Percentiles rank a stretch among this genome's conserved stretches.
Conservation (phyloP, 1,140 invertebrate genomes). For the Drosophila pallidifrons region DNA sequence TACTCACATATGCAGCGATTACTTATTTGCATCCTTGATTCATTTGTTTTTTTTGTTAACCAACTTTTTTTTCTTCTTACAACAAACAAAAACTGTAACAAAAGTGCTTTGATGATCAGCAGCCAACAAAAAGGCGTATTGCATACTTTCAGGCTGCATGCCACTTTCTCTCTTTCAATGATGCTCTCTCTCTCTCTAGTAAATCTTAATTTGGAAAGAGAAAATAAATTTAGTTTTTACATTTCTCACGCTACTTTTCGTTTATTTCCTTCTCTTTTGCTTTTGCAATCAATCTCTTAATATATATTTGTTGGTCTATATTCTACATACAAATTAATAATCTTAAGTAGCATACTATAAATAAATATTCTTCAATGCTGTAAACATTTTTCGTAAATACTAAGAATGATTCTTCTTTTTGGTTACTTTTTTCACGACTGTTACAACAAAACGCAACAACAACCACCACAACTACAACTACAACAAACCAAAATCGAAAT, state of each 20-base stretch:
- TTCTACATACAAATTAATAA: conserved; percentile 16
- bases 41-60: conserved; percentile 21
- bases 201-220: not conserved
- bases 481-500: conserved; percentile 43
- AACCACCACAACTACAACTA: conserved; percentile 30
- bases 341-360: conserved; percentile 50
- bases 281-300: conserved; percentile 28
- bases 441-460: conserved; percentile 56
- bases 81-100: conserved; percentile 16
- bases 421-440: conserved; percentile 72
- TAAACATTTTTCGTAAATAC: conserved; percentile 69
- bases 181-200: conserved; percentile 12
- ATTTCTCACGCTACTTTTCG: conserved; percentile 28
- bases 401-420: conserved; percentile 70
- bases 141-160: conserved; percentile 50
- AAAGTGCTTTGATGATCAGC: conserved; percentile 39
- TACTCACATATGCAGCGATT: conserved; percentile 23
- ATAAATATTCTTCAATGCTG: conserved; percentile 58
- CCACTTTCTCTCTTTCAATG: conserved; percentile 29
- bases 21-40: conserved; percentile 39
- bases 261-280: conserved; percentile 25
- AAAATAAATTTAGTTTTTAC: conserved; percentile 17
- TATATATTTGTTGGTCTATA: conserved; percentile 10
- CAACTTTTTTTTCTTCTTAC: conserved; percentile 32
- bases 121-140: conserved; percentile 25